phyloP scores from a whole-genome alignment of 2,113 vertebrate species.

The Myocastor coypus region DNA sequence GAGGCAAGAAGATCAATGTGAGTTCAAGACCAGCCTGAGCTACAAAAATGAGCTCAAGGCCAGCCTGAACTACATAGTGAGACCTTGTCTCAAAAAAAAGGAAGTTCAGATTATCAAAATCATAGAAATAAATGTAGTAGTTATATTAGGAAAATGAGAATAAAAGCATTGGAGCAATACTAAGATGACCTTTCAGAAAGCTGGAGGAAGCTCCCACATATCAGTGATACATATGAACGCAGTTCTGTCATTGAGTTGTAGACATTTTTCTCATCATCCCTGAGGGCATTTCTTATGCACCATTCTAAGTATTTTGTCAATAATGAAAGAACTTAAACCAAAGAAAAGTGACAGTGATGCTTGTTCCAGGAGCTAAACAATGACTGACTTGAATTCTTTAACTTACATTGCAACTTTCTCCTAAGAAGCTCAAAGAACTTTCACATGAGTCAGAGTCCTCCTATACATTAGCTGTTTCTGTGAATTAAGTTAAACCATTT shows the following conservation, averaged over 20 bases:
- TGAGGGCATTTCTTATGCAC: constrained; percentile 31
- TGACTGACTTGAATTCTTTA: background rate
- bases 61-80: no score
- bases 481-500: constrained; percentile 51
- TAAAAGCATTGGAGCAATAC: background rate
- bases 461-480: constrained; percentile 27
- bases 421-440: background rate
- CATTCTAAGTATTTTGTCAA: constrained; percentile 25
- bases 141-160: constrained; percentile 47
- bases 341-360: background rate
- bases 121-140: constrained; percentile 22
- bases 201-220: background rate
- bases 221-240: background rate
- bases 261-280: constrained; percentile 62
- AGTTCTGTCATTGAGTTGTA: constrained; percentile 32
- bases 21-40: no score
- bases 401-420: background rate
- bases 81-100: no score
- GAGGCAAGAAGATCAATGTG: no score
- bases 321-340: background rate
- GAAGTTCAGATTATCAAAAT: constrained; percentile 28
- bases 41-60: no score
- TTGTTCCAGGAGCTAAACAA: background rate
- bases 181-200: constrained; percentile 59
- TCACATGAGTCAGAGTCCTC: background rate